Percentiles rank a stretch among this genome's conserved stretches.
Evolutionary conservation across 2,113 vertebrate genomes (phyloP).

Genomic region (Rhineura floridana): DNA sequence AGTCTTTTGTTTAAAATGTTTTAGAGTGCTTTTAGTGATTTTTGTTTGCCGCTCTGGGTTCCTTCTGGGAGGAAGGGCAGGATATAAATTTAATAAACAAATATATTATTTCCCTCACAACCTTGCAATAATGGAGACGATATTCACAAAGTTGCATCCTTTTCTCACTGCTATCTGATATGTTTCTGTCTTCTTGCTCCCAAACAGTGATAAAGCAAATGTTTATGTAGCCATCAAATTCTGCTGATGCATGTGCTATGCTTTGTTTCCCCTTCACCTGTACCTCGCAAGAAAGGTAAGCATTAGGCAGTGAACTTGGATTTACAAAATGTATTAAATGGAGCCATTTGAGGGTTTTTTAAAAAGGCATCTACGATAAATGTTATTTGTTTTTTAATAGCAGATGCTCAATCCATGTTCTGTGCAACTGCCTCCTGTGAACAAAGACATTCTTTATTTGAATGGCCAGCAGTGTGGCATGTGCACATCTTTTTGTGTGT

Average conservation of each 20-base stretch:
- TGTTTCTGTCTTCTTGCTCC: neutral
- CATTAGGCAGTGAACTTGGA: neutral
- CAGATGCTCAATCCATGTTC: neutral
- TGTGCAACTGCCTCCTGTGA: neutral
- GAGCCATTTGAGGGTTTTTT: neutral
- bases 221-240: neutral
- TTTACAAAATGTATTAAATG: neutral
- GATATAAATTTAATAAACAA: too few relatives aligned
- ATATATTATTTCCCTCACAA: neutral
- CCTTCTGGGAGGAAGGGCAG: too few relatives aligned
- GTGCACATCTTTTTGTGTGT: neutral
- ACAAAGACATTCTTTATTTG: neutral
- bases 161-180: neutral
- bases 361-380: neutral
- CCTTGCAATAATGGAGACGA: neutral
- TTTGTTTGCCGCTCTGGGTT: too few relatives aligned
- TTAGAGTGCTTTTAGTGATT: too few relatives aligned
- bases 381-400: neutral
- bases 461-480: neutral
- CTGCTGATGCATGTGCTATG: neutral
- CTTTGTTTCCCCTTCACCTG: too few relatives aligned
- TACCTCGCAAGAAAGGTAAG: too few relatives aligned
- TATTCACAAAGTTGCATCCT: neutral
- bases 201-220: neutral
- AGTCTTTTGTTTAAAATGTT: too few relatives aligned